Percentiles rank a stretch among this genome's conserved stretches.
Evolutionary conservation across 2,888 invertebrate genomes (phyloP).

Genomic region (Elysia crispata): DNA sequence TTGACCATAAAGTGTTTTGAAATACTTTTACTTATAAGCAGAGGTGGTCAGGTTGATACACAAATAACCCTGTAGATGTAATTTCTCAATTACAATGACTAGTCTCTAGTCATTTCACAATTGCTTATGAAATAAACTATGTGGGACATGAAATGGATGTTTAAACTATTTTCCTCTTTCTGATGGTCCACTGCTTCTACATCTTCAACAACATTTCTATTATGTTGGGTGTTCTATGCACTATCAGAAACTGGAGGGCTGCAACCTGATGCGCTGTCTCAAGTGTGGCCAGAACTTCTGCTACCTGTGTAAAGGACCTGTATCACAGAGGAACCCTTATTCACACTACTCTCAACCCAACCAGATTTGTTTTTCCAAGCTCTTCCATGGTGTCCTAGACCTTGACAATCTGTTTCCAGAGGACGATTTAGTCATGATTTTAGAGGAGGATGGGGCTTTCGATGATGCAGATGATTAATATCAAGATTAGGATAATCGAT

Average conservation of each 20-base stretch:
- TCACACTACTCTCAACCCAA: slow-evolving; percentile 21
- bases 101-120: too few species aligned
- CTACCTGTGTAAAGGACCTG: slow-evolving; percentile 26
- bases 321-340: slow-evolving; percentile 32
- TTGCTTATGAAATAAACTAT: too few species aligned
- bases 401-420: slow-evolving; percentile 18
- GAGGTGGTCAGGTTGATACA: too few species aligned
- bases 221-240: too few species aligned
- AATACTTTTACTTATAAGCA: too few species aligned
- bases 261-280: slow-evolving; percentile 39
- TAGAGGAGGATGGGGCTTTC: slow-evolving; percentile 39
- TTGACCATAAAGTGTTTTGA: too few species aligned
- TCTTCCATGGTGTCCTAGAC: slow-evolving; percentile 39
- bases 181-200: too few species aligned
- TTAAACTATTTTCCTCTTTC: too few species aligned
- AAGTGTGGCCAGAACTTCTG: slow-evolving; percentile 41
- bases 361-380: slow-evolving; percentile 15
- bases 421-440: slow-evolving; percentile 9
- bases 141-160: too few species aligned
- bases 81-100: too few species aligned
- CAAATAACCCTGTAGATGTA: too few species aligned
- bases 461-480: slow-evolving; percentile 33
- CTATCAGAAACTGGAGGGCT: slow-evolving; percentile 39
- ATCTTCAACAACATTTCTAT: too few species aligned
- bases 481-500: not conserved